Base-by-base conservation (phyloP, 2,888 invertebrate species). In the Gonocerus acuteangulatus region DNA sequence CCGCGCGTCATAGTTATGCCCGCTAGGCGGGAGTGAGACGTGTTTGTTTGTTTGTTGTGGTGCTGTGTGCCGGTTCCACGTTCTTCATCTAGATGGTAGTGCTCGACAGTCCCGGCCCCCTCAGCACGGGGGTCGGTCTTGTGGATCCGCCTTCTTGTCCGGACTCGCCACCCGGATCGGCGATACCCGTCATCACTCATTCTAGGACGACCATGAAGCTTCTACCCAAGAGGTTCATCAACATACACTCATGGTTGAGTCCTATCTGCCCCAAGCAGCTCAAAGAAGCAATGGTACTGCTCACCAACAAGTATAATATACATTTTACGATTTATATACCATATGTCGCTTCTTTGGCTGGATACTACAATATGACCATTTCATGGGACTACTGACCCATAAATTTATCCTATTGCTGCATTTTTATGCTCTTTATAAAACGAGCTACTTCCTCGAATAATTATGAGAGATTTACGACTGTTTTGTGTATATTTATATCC, bases 231-330 rank as follows among this genome's bases (percentile, higher is more conserved):
- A 82, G 91, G 72, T 91, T 87, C 77, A 88, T 91, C 75, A 89
- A 88, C 79, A 81, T 91, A 74, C 92, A 92, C 76, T 89, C 89
- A 77, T 90, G 89, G 89, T 79, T 91, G 73, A 87, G 89, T 73
- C 91, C 91, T 69, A 70, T 74, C 64, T 72, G 71, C 60, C 70
- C 72, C 64, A 74, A 74, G 69, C 73, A 73, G 62, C 81, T 78
- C 60, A 78, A 78, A 71, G 77, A 77, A 70, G 75, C 76, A 60
- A 73, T 77, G 70, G 76, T 77, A 65, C 36, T 15, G 32, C 6
- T 32, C 32, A n/a, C n/a, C n/a, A n/a, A n/a, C n/a, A n/a, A n/a
- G n/a, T n/a, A n/a, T n/a, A n/a, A n/a, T n/a, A n/a, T n/a, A n/a
- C n/a, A n/a, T n/a, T n/a, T n/a, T n/a, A n/a, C n/a, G n/a, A n/a